Percentiles rank a stretch among this genome's conserved stretches.
phyloP scores from a whole-genome alignment of 2,797 vertebrate species.

The Melanotaenia maccullochi region DNA sequence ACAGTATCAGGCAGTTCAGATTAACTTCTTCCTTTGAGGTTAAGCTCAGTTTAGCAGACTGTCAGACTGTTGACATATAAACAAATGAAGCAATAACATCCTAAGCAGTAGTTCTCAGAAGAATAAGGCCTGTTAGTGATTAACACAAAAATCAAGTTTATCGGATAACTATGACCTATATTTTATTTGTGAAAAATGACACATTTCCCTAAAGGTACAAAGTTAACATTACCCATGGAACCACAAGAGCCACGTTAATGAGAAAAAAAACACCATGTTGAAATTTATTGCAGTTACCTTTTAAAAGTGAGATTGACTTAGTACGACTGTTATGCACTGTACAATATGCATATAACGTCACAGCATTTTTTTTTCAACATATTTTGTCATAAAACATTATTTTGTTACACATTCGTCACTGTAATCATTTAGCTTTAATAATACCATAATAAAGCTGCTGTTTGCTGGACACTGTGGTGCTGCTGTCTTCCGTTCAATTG shows the following conservation, averaged over 20 bases:
- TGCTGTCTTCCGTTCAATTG: conserved; percentile 32
- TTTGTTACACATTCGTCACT: conserved; percentile 25
- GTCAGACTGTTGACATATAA: no score
- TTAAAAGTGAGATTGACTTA: conserved; percentile 29
- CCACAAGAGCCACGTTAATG: not conserved
- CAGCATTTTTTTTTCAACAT: conserved; percentile 24
- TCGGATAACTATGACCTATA: no score
- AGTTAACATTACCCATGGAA: not conserved
- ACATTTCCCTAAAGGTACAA: not conserved
- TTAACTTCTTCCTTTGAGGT: no score
- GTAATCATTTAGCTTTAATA: conserved; percentile 40
- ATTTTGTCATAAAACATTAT: conserved; percentile 26
- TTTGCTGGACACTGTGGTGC: conserved; percentile 27
- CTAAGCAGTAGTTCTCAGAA: not conserved
- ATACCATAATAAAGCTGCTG: conserved; percentile 53
- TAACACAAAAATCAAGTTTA: not conserved
- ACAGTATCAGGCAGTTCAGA: no score
- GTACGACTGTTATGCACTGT: conserved; percentile 37
- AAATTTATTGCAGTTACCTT: conserved; percentile 6
- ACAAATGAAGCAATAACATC: not conserved
- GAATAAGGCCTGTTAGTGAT: not conserved
- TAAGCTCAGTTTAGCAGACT: no score
- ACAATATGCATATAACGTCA: conserved; percentile 26
- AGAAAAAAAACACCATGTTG: not conserved
- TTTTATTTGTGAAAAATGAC: not conserved